A percentile compares a stretch with the other conserved stretches of the same genome.
phyloP scores from a whole-genome alignment of 2,113 vertebrate genomes.

The Pimephales promelas region DNA sequence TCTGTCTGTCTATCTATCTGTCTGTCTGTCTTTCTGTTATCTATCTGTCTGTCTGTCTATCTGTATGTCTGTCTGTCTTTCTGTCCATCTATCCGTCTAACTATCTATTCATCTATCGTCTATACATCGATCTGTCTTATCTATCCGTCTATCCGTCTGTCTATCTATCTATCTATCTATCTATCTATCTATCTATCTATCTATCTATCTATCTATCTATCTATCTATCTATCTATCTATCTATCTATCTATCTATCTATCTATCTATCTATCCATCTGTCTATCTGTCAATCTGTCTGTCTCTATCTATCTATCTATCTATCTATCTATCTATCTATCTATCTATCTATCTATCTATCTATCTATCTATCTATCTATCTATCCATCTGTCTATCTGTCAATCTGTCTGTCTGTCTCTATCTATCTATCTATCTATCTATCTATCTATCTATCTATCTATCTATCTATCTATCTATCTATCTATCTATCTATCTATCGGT shows the following conservation, averaged over 20 bases:
- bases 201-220: accelerated
- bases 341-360: neutral
- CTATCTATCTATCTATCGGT: no score
- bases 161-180: accelerated
- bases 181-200: accelerated
- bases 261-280: accelerated
- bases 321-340: neutral
- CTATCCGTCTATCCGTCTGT: no score
- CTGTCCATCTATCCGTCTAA: accelerated
- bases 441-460: no score
- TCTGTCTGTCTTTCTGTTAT: neutral
- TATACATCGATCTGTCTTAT: no score
- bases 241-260: accelerated
- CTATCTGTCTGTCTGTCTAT: neutral
- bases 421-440: no score
- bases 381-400: neutral
- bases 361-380: accelerated
- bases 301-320: neutral
- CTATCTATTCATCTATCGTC: accelerated
- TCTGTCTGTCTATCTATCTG: neutral
- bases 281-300: accelerated
- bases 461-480: no score
- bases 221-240: neutral
- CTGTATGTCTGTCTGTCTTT: accelerated
- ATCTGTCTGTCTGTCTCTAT: conserved; percentile 15